A percentile compares a stretch with the other conserved stretches of the same genome.
phyloP scores from a whole-genome alignment of 2,113 vertebrate genomes.

The Cochlearius cochlearius region DNA sequence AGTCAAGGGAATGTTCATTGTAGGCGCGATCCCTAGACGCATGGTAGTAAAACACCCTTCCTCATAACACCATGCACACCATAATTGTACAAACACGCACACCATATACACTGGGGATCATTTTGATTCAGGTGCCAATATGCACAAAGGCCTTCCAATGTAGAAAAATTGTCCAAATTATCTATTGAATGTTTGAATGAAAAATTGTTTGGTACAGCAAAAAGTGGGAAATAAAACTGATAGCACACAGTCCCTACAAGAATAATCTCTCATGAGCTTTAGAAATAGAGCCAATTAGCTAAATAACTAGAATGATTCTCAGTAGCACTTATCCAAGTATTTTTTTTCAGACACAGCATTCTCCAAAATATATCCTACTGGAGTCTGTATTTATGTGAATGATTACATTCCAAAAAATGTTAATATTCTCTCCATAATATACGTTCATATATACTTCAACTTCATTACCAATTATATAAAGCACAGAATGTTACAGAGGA shows the following conservation, averaged over 20 bases:
- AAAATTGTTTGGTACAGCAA: neutral
- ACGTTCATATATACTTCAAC: neutral
- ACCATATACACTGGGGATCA: neutral
- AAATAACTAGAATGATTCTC: neutral
- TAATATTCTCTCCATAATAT: neutral
- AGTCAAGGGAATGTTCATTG: neutral
- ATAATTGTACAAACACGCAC: neutral
- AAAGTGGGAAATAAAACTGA: neutral
- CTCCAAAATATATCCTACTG: neutral
- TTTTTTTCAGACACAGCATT: neutral
- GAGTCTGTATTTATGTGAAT: neutral
- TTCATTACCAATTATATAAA: neutral
- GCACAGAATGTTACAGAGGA: neutral
- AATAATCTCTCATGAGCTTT: neutral
- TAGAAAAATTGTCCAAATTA: neutral
- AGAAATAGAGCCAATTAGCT: neutral
- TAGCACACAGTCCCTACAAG: neutral
- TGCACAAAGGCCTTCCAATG: neutral
- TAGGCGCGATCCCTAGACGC: fast-evolving
- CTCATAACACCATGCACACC: neutral
- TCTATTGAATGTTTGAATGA: neutral
- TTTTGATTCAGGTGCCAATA: neutral
- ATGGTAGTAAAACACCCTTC: neutral
- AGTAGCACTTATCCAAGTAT: neutral
- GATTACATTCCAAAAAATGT: neutral